Conservation (phyloP, 2,113 vertebrate genomes). For the Cervus canadensis region DNA sequence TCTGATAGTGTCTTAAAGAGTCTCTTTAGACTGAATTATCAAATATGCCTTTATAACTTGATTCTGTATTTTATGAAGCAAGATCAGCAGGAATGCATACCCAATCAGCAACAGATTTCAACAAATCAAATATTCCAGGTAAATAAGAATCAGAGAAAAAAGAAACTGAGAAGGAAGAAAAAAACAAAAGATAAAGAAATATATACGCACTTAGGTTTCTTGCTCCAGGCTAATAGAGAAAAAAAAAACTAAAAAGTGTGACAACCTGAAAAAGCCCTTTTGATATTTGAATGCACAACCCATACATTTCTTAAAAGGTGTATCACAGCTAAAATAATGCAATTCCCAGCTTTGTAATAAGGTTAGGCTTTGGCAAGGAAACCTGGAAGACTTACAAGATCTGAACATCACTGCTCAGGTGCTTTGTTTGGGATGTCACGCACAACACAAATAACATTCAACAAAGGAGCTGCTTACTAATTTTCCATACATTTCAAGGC, state of each 20-base stretch:
- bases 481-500: constrained; percentile 75
- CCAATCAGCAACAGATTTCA: neutral
- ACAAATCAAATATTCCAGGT: neutral
- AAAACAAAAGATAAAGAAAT: neutral
- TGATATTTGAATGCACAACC: neutral
- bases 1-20: neutral
- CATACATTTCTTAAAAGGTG: constrained; percentile 30
- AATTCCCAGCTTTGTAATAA: constrained; percentile 32
- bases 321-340: constrained; percentile 24
- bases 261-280: neutral
- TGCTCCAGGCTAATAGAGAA: neutral
- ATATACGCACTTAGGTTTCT: neutral
- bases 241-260: neutral
- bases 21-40: neutral
- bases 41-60: neutral
- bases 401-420: constrained; percentile 65
- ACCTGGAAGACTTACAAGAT: constrained; percentile 50
- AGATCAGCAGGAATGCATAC: neutral
- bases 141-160: neutral
- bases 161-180: neutral
- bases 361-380: constrained; percentile 51
- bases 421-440: constrained; percentile 77
- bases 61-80: neutral
- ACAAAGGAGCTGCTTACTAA: constrained; percentile 77
- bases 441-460: constrained; percentile 67